phyloP scores from a whole-genome alignment of 2,888 invertebrate species.

The Drosophila eohydei region DNA sequence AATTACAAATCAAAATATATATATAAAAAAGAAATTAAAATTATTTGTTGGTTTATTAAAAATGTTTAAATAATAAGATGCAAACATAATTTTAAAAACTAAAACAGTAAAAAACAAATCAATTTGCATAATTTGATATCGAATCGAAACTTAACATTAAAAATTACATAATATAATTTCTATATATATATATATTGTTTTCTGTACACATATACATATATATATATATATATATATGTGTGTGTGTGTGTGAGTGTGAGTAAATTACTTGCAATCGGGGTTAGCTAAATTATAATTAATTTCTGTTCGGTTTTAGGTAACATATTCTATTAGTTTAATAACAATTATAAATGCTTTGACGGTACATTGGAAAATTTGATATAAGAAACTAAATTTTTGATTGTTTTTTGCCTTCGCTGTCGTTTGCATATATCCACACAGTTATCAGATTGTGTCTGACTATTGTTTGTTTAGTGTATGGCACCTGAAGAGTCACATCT shows the following conservation, averaged over 20 bases:
- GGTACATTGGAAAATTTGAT: constrained; percentile 77
- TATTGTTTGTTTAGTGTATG: constrained; percentile 65
- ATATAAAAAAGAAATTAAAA: constrained; percentile 31
- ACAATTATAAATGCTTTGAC: constrained; percentile 81
- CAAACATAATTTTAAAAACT: constrained; percentile 68
- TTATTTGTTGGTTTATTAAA: constrained; percentile 67
- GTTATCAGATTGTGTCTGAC: constrained; percentile 45
- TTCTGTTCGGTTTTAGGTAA: constrained; percentile 56
- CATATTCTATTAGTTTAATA: constrained; percentile 65
- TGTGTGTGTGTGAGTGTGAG: constrained; percentile 44
- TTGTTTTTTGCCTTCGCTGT: constrained; percentile 12
- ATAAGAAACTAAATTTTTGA: constrained; percentile 62
- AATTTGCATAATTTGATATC: constrained; percentile 53
- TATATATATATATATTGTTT: constrained; percentile 5
- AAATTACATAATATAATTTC: constrained; percentile 28
- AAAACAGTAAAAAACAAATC: constrained; percentile 74
- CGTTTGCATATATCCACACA: constrained; percentile 58
- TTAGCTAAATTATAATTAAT: constrained; percentile 40
- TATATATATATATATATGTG: constrained; percentile 37
- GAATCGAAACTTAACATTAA: constrained; percentile 55
- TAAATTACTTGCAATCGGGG: constrained; percentile 59
- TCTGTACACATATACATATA: constrained; percentile 3
- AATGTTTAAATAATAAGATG: constrained; percentile 74
- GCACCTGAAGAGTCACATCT: constrained; percentile 76
- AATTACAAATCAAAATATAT: constrained; percentile 2